These are phyloP conservation scores for Loripinus fragilis DNA, from an alignment of 2,888 invertebrate species.

Conservation along the genomic window DNA sequence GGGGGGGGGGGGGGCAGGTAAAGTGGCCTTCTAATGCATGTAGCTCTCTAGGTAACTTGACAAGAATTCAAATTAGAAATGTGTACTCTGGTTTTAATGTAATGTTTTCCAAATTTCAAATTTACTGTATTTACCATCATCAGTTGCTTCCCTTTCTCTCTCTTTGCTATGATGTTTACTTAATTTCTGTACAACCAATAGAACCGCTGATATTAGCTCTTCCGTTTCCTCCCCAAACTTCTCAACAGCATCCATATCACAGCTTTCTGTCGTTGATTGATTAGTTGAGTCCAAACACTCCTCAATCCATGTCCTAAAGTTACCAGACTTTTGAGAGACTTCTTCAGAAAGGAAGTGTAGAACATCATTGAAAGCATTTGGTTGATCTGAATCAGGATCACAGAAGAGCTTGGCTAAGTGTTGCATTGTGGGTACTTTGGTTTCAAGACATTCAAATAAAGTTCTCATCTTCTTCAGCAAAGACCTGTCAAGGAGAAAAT, in stretches of 20 bases:
- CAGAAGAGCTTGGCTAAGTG: conserved; percentile 54
- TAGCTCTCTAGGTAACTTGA: too few species aligned
- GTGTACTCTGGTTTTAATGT: too few species aligned
- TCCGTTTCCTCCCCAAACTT: conserved; percentile 81
- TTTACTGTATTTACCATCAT: conserved; percentile 28
- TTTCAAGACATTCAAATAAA: conserved; percentile 1
- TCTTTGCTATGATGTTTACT: conserved; percentile 84
- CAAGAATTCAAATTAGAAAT: too few species aligned
- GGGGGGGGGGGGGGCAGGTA: too few species aligned
- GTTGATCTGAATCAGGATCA: conserved; percentile 49
- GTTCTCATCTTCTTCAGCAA: not conserved
- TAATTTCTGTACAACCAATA: conserved; percentile 86
- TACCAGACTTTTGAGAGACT: conserved; percentile 32
- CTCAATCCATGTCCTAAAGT: conserved; percentile 55
- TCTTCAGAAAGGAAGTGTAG: conserved; percentile 57
- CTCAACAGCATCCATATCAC: conserved; percentile 10
- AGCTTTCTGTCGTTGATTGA: not conserved
- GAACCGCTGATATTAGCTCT: conserved; percentile 85
- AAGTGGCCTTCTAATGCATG: too few species aligned
- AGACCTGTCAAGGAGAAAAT: conserved; percentile 11
- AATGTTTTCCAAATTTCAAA: too few species aligned
- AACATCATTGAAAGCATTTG: conserved; percentile 64
- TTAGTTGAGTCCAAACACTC: conserved; percentile 7
- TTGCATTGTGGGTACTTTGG: conserved; percentile 31
- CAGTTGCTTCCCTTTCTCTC: conserved; percentile 12